Evolutionary conservation across 1,140 invertebrate genomes (phyloP), one percentile per base, ranked within the genome.

Genomic region (Cotesia glomerata): DNA sequence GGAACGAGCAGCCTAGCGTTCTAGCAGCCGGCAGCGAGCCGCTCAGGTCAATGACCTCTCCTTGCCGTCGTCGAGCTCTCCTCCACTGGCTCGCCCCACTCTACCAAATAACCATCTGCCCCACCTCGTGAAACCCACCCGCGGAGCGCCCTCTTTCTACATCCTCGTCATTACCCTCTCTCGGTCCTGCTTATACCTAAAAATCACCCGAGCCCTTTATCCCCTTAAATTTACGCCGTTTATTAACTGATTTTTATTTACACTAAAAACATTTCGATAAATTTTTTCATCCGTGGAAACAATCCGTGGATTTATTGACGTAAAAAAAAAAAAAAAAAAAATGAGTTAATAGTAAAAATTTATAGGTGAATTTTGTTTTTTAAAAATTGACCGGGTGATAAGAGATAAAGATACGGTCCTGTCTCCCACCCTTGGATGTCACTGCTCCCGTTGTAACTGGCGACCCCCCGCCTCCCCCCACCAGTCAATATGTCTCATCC

Each of bases 1-100:
- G 76, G 76, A 76, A 76, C 76, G 79, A 80, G 79, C 74, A 69
- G 70, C 71, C 69, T 79, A 80, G 81, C 80, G 82, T 82, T 84
- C 82, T 81, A 85, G 81, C 85, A 86, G 85, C 84, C 84, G 84
- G 83, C 83, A 86, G 82, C 83, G 79, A 84, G 83, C 84, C 82
- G 84, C 84, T 84, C 77, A 77, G 85, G 85, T 86, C 85, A 86
- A 87, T 84, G 85, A 86, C 85, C 84, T 84, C 80, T 79, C 79
- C 79, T 81, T 79, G 84, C 80, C 84, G 80, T 82, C 82, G 84
- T 81, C 82, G 81, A 77, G 76, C 75, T 79, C 78, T 79, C 78
- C 67, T 75, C 74, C 71, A 35, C 11, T 68, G 54, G 36, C 52
- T 62, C 65, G 76, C 77, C 79, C 77, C 76, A 75, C 75, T 75